Conservation (phyloP, 1,140 invertebrate genomes). For the Tetramorium parvispinum region DNA sequence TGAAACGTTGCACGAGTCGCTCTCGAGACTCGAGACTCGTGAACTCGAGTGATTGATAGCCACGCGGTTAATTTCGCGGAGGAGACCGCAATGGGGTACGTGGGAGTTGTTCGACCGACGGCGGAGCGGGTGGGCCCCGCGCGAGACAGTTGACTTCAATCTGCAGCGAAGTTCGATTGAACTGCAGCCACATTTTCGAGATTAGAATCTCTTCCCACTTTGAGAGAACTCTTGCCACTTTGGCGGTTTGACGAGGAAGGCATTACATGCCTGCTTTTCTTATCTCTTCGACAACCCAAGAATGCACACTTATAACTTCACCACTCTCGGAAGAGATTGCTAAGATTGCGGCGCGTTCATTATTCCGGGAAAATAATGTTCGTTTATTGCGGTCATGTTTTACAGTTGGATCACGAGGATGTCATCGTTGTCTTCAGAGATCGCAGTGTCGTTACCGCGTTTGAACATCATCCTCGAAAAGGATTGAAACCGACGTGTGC, state of each 20-base stretch:
- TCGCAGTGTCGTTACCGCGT: constrained; percentile 20
- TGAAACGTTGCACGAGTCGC: neutral
- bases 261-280: neutral
- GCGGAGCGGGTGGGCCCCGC: neutral
- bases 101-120: constrained; percentile 21
- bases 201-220: constrained; percentile 19
- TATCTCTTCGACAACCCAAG: neutral
- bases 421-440: constrained; percentile 4
- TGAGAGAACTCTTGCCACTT: neutral
- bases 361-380: constrained; percentile 24
- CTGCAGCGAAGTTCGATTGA: neutral
- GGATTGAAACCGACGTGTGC: neutral
- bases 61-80: constrained; percentile 39
- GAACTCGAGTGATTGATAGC: constrained; percentile 37
- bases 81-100: constrained; percentile 30
- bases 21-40: too few species aligned
- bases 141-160: constrained; percentile 15
- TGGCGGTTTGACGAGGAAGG: constrained; percentile 22
- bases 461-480: neutral
- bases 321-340: neutral
- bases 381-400: constrained; percentile 41
- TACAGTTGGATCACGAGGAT: constrained; percentile 36
- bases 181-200: constrained; percentile 5
- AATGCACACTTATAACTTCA: neutral
- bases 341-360: constrained; percentile 15